Base-by-base conservation (phyloP, 2,888 invertebrate genomes). In the Steinernema hermaphroditum region DNA sequence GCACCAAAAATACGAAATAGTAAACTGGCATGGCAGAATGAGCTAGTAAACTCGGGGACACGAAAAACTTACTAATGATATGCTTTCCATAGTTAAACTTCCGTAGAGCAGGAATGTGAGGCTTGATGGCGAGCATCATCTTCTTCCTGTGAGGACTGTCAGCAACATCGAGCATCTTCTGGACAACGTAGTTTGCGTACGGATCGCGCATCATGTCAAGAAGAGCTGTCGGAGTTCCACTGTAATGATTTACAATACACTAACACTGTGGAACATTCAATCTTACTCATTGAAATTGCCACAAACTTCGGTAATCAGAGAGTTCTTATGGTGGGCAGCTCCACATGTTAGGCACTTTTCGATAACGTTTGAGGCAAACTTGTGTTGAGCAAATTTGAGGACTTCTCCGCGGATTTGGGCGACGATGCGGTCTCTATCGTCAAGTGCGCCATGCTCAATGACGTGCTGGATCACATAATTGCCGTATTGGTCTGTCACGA, bases 151-250 rank as follows among this genome's bases (percentile, higher is more conserved):
- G 97, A 74, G 93, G 92, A 76, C 95, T 94, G 88, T 98, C 98
- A 73, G 97, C 96, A 75, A 98, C 96, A 89, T 98, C 98, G 84
- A 98, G 94, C 97, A 99, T 98, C 90, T 97, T 97, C 90, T 98
- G 98, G 72, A 99, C 96, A 84, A 98, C 98, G 89, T 99, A 99
- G 90, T 99, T 99, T 78, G 97, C 98, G 89, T 95, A 98, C 90
- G 97, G 97, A 90, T 98, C 97, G 90, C 97, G 97, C 97, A 98
- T 98, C 90, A 90, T 90, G 9, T 87, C 87, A 77, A 88, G 87
- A 72, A 90, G 85, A 68, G 88, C 88, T 32, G 81, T 74, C 9
- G 76, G 69, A 29, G 62, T 62, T 24, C 62, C 32, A 32, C 62
- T 62, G 16, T 6, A 62, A 54, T 32, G 22, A 24, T 22, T 8